phyloP scores from a whole-genome alignment of 1,140 invertebrate species.

The Aphaenogaster rudis region DNA sequence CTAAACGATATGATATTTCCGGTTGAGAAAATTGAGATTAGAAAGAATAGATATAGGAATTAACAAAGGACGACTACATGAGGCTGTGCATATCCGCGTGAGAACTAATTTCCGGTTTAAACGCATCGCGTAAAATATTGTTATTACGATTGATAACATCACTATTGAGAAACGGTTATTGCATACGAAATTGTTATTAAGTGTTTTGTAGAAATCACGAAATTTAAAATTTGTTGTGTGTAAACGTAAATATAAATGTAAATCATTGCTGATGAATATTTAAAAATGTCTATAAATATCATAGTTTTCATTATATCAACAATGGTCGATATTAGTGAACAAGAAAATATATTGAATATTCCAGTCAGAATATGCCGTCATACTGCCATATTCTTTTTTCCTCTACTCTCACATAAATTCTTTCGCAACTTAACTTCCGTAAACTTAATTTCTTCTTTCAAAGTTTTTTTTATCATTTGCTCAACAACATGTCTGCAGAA shows the following conservation, averaged over 20 bases:
- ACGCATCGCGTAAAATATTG: constrained; percentile 1
- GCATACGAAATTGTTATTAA: constrained; percentile 5
- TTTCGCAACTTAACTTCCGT: neutral
- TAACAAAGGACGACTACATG: neutral
- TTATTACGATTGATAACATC: constrained; percentile 37
- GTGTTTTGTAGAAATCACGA: constrained; percentile 14
- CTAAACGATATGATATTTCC: constrained; percentile 78
- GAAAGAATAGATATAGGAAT: neutral
- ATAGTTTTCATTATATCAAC: neutral
- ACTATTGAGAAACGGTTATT: neutral
- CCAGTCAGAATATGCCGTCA: neutral
- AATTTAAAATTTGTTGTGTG: constrained; percentile 4
- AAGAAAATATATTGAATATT: constrained; percentile 21
- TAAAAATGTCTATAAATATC: constrained; percentile 20
- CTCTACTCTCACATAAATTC: neutral
- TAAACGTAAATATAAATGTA: constrained; percentile 35
- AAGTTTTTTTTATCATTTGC: neutral
- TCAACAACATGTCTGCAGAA: no score
- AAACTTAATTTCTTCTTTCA: neutral
- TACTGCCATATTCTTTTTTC: neutral
- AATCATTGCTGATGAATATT: constrained; percentile 20
- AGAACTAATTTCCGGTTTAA: neutral
- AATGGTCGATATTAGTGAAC: neutral
- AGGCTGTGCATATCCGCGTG: constrained; percentile 10
- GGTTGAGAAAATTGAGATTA: neutral